phyloP scores from a whole-genome alignment of 1,140 invertebrate species.

The Tenebrio molitor region DNA sequence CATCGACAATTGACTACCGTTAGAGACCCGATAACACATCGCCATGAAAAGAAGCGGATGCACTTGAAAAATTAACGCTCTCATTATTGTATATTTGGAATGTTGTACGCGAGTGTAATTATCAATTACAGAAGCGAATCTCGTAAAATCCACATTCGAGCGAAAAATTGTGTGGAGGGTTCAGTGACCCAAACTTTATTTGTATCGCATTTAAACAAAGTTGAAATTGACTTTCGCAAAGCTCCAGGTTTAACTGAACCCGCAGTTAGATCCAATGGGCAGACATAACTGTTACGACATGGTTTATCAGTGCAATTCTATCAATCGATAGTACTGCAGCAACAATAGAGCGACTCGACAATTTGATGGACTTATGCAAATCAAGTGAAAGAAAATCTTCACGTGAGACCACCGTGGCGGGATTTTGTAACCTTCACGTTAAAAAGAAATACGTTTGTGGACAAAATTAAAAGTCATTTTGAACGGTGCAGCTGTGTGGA shows the following conservation, averaged over 20 bases:
- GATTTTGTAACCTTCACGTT: too few relatives aligned
- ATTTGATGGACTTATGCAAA: too few relatives aligned
- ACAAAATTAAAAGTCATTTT: too few relatives aligned
- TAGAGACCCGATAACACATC: slow-evolving; percentile 33
- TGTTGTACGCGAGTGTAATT: slow-evolving; percentile 30
- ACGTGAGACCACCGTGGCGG: too few relatives aligned
- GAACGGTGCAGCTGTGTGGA: too few relatives aligned
- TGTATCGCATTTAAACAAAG: background rate
- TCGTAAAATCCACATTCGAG: background rate
- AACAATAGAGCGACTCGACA: too few relatives aligned
- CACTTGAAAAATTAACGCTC: slow-evolving; percentile 45
- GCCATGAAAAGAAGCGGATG: slow-evolving; percentile 38
- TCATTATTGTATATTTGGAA: slow-evolving; percentile 39
- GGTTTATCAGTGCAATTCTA: too few relatives aligned
- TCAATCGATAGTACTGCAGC: too few relatives aligned
- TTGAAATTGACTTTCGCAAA: slow-evolving; percentile 1
- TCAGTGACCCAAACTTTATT: background rate
- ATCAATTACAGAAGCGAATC: slow-evolving; percentile 15
- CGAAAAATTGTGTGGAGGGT: background rate
- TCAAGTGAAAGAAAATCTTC: too few relatives aligned
- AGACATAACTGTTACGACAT: too few relatives aligned
- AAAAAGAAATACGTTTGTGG: too few relatives aligned
- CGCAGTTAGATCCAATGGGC: background rate
- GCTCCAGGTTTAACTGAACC: background rate
- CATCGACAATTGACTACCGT: slow-evolving; percentile 35